Percentiles rank a stretch among this genome's conserved stretches.
Conservation (phyloP, 2,888 invertebrate genomes). For the Acleris laterana region DNA sequence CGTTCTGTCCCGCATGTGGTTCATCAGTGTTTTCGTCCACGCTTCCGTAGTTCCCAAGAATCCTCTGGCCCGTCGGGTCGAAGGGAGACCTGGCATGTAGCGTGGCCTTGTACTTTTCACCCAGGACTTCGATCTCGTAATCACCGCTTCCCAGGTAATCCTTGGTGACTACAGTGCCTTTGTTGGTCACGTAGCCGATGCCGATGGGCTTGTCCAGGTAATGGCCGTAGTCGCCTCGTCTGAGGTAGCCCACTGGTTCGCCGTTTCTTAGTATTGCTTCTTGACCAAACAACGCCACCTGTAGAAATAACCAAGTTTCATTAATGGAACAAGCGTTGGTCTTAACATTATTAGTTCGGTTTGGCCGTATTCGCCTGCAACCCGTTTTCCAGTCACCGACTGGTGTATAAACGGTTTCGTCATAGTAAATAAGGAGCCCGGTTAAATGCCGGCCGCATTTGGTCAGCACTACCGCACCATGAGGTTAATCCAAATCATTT, state of each 20-base stretch:
- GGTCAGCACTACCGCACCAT: too few species aligned
- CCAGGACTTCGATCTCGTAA: constrained; percentile 93
- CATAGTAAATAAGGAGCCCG: too few species aligned
- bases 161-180: constrained; percentile 85
- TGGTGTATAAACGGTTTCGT: too few species aligned
- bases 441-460: too few species aligned
- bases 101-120: constrained; percentile 88
- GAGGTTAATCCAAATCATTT: too few species aligned
- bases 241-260: constrained; percentile 89
- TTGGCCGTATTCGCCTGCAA: too few species aligned
- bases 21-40: constrained; percentile 74
- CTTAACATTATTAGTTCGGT: too few species aligned
- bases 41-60: constrained; percentile 87
- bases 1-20: constrained; percentile 76
- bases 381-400: too few species aligned
- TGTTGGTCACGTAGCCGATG: constrained; percentile 84
- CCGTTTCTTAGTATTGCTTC: constrained; percentile 93
- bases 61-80: constrained; percentile 90
- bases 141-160: constrained; percentile 88
- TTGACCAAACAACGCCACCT: constrained; percentile 92
- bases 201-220: constrained; percentile 82
- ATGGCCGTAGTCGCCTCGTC: constrained; percentile 92
- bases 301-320: constrained; percentile 35
- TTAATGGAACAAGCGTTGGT: too few species aligned
- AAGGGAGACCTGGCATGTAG: constrained; percentile 91